Base-by-base conservation (phyloP, 1,140 invertebrate genomes). In the Cataglyphis hispanica region DNA sequence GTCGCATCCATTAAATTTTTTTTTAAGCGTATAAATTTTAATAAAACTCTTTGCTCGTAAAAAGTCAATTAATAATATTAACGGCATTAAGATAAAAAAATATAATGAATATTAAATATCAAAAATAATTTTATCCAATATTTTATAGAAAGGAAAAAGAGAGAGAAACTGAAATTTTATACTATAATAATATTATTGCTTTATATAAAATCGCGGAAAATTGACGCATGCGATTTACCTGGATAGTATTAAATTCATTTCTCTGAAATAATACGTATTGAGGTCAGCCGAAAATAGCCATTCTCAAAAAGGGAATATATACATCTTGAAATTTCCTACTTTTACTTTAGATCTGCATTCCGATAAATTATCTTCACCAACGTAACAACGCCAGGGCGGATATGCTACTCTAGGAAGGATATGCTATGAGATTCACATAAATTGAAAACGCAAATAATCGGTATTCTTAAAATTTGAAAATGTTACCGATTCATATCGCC, bases 261-360 rank as follows among this genome's bases (percentile, higher is more conserved):
- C 31, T 80, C n/a, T 5, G 43, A 67, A 16, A 84, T 84, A 75
- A 74, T 75, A 72, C 70, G 53, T 43, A 84, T 74, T 83, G 25
- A 61, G 80, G 80, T 75, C 37, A 83, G 22, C n/a, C 50, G 25
- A 61, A 74, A 74, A 72, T 83, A 83, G 69, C 66, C 34, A 11
- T 25, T 69, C 50, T 83, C 53, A 40, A 76, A 43, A 75, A 83
- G 37, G 58, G 40, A 84, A 60, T 74, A 75, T 84, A 72, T 63
- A 25, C 43, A 60, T 84, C 43, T 76, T 37, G 70, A 84, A 63
- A 74, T 84, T 84, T 84, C 67, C 70, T 61, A 75, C 76, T 80
- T 63, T 80, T 77, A 64, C 75, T 80, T 25, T 50, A 37, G n/a
- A 50, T 50, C 22, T 56, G 31, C 63, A 80, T 53, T 37, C n/a